A percentile compares a stretch with the other conserved stretches of the same genome.
Conservation (phyloP, 2,888 invertebrate genomes). For the Mesoligia furuncula region DNA sequence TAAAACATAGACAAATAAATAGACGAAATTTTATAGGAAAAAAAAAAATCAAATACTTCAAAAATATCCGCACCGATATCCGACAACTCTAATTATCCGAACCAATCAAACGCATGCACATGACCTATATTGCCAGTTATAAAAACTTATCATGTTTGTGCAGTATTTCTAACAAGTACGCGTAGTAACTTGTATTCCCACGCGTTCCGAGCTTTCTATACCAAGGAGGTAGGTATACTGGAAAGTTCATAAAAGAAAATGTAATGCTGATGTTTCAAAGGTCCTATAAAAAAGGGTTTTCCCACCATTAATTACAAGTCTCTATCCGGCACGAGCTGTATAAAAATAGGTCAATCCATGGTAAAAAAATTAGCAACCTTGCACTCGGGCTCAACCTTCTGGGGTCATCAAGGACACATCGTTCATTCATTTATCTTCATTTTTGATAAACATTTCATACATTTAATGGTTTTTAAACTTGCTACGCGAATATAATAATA, state of each 20-base stretch:
- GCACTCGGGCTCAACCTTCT: background rate
- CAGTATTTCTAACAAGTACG: constrained; percentile 44
- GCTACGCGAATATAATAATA: background rate
- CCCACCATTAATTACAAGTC: background rate
- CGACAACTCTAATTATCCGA: constrained; percentile 12
- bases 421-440: background rate
- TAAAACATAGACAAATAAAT: background rate
- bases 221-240: constrained; percentile 7
- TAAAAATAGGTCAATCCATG: background rate
- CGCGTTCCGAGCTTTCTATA: constrained; percentile 68
- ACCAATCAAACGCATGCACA: background rate
- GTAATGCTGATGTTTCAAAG: background rate
- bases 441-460: too few species aligned
- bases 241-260: background rate
- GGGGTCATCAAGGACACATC: background rate
- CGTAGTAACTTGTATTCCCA: constrained; percentile 73
- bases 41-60: background rate
- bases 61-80: constrained; percentile 23
- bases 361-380: background rate
- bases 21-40: too few species aligned
- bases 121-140: constrained; percentile 43
- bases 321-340: background rate
- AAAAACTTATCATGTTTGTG: constrained; percentile 55
- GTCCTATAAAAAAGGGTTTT: background rate
- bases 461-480: background rate